Evolutionary conservation across 1,140 invertebrate species (phyloP), one percentile per base, ranked within the genome.

Genomic region (Dendroctonus ponderosae): DNA sequence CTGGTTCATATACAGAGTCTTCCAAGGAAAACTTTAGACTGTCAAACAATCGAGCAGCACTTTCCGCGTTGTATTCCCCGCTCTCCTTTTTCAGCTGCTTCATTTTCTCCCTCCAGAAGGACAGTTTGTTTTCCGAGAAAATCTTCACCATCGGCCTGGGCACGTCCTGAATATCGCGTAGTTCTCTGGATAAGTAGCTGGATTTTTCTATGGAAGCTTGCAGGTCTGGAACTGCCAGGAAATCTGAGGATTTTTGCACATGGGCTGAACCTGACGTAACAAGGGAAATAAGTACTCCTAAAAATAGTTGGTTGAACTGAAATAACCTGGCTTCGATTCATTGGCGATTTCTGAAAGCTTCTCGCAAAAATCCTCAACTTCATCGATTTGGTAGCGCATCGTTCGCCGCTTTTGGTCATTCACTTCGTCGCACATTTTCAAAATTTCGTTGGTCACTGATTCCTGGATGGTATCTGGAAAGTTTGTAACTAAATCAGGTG

Each of bases 181-280:
- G 44, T 42, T 68, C 66, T 37, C 50, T 68, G 42, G 66, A 62
- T 50, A 68, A 49, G 57, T 66, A 68, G 26, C 11, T 58, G 12
- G 66, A 68, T 42, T 62, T 68, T 14, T 48, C 49, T 0, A 67
- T 58, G 37, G 48, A 49, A n/a, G n/a, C 8, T 7, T 53, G 40
- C 11, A 67, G 41, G 15, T 66, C 15, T 14, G 48, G 48, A 15
- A 48, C 62, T 48, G 56, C 62, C n/a, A 64, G 54, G 42, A 26
- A 26, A 26, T 26, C 26, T 26, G 26, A 26, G 26, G 26, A 3
- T 26, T 26, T 26, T 26, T 26, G 26, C 26, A 26, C 1, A 26
- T 26, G 1, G 26, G 26, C 26, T 26, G 26, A 26, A 26, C 3
- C 26, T 26, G 3, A 26, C 3, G 26, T 26, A 26, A 2, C 3